phyloP scores from a whole-genome alignment of 2,113 vertebrate genomes.

The Paradisaea rubra region DNA sequence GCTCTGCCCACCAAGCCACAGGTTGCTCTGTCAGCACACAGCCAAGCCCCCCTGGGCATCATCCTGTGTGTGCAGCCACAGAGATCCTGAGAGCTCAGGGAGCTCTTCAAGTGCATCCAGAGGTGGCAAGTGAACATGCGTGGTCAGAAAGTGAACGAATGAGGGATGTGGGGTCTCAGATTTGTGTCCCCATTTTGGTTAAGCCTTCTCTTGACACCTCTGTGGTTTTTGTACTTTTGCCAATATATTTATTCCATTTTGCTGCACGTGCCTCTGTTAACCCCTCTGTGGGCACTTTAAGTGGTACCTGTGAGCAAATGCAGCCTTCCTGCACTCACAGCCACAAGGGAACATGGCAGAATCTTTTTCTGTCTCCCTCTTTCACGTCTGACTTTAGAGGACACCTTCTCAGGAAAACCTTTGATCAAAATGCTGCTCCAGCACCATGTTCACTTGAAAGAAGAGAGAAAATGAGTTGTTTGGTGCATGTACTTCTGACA shows the following conservation, averaged over 20 bases:
- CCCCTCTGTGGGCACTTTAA: not conserved
- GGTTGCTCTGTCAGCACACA: not conserved
- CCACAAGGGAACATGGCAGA: not conserved
- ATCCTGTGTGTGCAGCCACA: not conserved
- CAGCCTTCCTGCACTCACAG: not conserved
- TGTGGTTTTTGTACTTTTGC: not conserved
- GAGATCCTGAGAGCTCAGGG: not conserved
- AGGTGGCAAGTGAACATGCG: not conserved
- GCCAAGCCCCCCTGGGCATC: not conserved
- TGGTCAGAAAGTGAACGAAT: not conserved
- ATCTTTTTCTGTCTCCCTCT: not conserved
- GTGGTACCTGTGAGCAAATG: not conserved
- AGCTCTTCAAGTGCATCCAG: not conserved
- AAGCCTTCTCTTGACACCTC: not conserved
- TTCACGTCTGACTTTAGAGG: not conserved
- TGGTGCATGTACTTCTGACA: not conserved
- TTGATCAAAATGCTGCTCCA: not conserved
- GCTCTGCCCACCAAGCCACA: not conserved
- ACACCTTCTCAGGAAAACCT: not conserved
- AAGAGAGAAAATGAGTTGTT: not conserved
- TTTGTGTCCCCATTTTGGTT: not conserved
- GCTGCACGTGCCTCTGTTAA: not conserved
- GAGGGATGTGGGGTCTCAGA: not conserved
- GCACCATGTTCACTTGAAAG: not conserved
- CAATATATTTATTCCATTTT: not conserved